Evolutionary conservation across 2,797 vertebrate genomes (phyloP), one percentile per base, ranked within the genome.

Genomic region (Neoniphon sammara): DNA sequence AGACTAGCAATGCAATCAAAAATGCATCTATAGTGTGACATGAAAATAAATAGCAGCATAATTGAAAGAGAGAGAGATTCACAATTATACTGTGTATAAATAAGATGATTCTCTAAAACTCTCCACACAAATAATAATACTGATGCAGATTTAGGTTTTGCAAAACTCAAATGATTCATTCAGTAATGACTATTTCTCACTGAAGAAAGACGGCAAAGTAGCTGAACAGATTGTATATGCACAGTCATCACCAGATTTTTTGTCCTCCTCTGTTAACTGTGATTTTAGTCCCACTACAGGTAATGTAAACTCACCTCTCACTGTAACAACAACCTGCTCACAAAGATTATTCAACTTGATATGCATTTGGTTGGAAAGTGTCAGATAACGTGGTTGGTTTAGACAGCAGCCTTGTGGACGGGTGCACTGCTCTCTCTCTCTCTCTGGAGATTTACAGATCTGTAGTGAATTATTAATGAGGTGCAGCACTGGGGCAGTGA

Each of bases 381-480:
- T 82, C 76, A 70, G 58, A 66, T 70, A n/a, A 30, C 78, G 10
- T 54, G 44, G 18, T 8, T 63, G 59, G 75, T 86, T 67, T 61
- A 52, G 46, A 60, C 70, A 31, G 58, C 14, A 8, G 68, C 66
- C 64, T 78, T 58, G 17, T 50, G 66, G 66, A 78, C 30, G 62
- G 75, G 27, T 3, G 39, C 18, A 44, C n/a, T 2, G 17, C n/a
- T n/a, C n/a, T n/a, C n/a, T n/a, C n/a, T n/a, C n/a, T n/a, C 56
- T 61, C 75, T 75, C 21, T 0, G 67, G 72, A 76, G 81, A 89
- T 79, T 78, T 80, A 78, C 66, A 57, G 57, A 70, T 63, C 80
- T 83, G 65, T 20, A 60, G 80, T 91, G 77, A 88, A 89, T 90
- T 87, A 90, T 92, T 75, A 82, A 89, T 82, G 75, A 88, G 73